Conservation (phyloP, 2,797 vertebrate genomes). For the Xenopus petersii region DNA sequence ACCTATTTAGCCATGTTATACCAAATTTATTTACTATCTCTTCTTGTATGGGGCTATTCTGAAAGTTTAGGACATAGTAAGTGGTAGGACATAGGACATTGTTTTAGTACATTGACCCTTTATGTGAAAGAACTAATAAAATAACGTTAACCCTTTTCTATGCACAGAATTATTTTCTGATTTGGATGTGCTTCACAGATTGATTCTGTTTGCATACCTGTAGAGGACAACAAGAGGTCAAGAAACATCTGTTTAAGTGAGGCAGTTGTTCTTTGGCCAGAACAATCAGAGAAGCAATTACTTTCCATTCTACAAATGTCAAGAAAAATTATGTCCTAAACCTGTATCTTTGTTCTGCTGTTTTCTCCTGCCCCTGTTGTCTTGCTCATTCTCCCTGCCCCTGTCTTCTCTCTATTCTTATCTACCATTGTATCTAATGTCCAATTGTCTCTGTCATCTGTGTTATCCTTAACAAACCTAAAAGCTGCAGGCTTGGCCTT, state of each 20-base stretch:
- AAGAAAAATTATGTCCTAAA: slow-evolving; percentile 44
- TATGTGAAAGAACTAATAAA: too few species aligned
- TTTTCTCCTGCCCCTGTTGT: slow-evolving; percentile 24
- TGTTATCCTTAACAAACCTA: background rate
- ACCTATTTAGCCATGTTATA: too few species aligned
- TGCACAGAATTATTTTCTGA: too few species aligned
- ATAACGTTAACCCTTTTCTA: too few species aligned
- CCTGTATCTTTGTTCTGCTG: slow-evolving; percentile 33
- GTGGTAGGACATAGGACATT: too few species aligned
- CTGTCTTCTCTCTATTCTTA: slow-evolving; percentile 29
- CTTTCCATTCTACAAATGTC: slow-evolving; percentile 47
- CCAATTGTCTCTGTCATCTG: slow-evolving; percentile 9
- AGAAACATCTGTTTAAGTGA: slow-evolving; percentile 43
- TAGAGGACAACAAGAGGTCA: slow-evolving; percentile 41
- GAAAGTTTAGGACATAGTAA: too few species aligned
- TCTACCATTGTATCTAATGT: slow-evolving; percentile 22
- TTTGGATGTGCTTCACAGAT: too few species aligned
- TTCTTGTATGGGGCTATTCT: too few species aligned
- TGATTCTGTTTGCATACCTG: background rate
- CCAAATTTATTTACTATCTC: too few species aligned
- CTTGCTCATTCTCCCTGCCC: slow-evolving; percentile 13
- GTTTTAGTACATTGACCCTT: too few species aligned
- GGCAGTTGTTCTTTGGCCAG: slow-evolving; percentile 44
- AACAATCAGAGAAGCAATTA: slow-evolving; percentile 47
- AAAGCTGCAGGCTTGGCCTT: background rate